Evolutionary conservation across 37 sponge, comb jelly and placozoan species (phyloP).

Genomic region (Tethya wilhelma): DNA sequence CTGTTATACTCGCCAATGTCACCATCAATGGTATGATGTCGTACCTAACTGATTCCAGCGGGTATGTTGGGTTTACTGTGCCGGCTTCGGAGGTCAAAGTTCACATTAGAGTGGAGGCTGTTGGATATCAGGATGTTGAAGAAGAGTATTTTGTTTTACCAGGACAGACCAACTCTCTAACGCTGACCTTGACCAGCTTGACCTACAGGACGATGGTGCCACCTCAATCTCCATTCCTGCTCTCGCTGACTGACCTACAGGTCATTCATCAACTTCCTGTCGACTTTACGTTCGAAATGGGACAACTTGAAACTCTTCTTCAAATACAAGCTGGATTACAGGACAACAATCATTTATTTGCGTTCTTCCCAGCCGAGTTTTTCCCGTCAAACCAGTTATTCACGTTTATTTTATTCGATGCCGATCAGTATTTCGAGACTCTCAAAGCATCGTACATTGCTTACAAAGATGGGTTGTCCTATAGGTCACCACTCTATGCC

Average conservation of each 20-base stretch:
- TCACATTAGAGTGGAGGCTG: background rate
- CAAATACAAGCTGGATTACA: no score
- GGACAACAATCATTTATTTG: no score
- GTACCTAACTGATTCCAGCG: background rate
- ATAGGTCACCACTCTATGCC: background rate
- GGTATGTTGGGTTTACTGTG: constrained; percentile 5
- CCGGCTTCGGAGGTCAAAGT: constrained; percentile 6
- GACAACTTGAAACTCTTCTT: no score
- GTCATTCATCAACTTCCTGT: no score
- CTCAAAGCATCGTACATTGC: no score
- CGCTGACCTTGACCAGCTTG: background rate
- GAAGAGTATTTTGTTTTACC: background rate
- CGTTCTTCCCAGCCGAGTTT: background rate
- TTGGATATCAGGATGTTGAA: background rate
- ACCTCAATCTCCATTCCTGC: background rate
- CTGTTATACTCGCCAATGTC: background rate
- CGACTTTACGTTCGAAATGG: no score
- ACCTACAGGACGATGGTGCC: background rate
- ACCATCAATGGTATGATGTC: background rate
- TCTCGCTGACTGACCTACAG: background rate
- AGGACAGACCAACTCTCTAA: background rate
- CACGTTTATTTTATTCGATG: background rate
- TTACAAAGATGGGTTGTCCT: no score
- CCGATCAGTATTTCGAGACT: no score
- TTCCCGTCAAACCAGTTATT: background rate